Evolutionary conservation across 2,797 vertebrate species (phyloP).

Genomic region (Eleutherodactylus coqui): DNA sequence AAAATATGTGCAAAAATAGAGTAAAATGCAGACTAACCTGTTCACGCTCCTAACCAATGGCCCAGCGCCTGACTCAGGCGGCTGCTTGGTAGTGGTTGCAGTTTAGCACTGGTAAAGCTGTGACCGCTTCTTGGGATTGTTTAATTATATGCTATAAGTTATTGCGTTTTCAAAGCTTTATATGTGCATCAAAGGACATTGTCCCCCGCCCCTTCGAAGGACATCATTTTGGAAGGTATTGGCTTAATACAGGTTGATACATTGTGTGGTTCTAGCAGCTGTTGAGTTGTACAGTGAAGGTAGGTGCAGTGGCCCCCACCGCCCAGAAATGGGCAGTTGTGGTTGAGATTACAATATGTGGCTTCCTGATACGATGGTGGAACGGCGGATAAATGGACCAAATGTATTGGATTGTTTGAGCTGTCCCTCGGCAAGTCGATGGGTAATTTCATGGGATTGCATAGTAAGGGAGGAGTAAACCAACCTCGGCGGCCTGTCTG

Average conservation of each 20-base stretch:
- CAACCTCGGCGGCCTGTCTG: background rate
- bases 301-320: too few relatives aligned
- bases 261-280: background rate
- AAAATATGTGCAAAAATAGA: constrained; percentile 68
- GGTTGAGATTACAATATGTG: background rate
- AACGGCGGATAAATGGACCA: background rate
- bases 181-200: constrained; percentile 23
- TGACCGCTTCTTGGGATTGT: constrained; percentile 55
- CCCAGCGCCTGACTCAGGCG: background rate
- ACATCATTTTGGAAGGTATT: background rate
- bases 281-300: background rate
- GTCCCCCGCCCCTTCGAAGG: constrained; percentile 42
- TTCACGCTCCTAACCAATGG: constrained; percentile 36
- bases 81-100: background rate
- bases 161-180: constrained; percentile 64
- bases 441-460: background rate
- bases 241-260: background rate
- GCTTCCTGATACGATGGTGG: background rate
- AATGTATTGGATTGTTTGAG: background rate
- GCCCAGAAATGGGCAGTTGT: background rate
- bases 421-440: background rate
- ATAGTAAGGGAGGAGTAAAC: background rate
- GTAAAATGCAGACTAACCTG: constrained; percentile 65
- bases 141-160: constrained; percentile 46
- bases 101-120: constrained; percentile 61